Evolutionary conservation across 2,888 invertebrate species (phyloP), one percentile per base, ranked within the genome.

Genomic region (Holacanthella duospinosa): DNA sequence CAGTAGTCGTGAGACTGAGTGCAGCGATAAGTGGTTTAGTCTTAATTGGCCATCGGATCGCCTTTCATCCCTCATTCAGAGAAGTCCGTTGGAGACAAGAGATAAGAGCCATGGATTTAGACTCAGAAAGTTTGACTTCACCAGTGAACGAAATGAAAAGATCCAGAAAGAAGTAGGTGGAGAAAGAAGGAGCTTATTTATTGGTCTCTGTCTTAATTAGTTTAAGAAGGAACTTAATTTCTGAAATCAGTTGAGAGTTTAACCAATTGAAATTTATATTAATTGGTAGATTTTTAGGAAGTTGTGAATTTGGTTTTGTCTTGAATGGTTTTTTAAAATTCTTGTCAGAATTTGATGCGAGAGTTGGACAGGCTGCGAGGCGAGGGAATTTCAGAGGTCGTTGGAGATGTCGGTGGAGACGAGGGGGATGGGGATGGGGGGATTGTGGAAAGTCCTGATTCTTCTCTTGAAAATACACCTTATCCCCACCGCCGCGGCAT

Each of bases 401-500:
- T 29, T 26, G 55, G 25, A 16, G 55, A 26, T 12, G 25, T 55
- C 61, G 58, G n/a, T n/a, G n/a, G 60, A 44, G 66, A 62, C 61
- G 64, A 63, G 56, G 64, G 62, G 61, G 71, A 64, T 56, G 67
- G 64, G 63, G 60, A 66, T 54, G 63, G 62, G 53, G 60, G 62
- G 44, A 48, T 48, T 21, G 48, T 48, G 48, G 48, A 48, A 48
- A 62, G 57, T 44, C 60, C 65, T 61, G 55, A 62, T 60, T 59
- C 61, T 76, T 85, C 85, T 77, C 85, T 86, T 74, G 82, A 63
- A 28, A n/a, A 12, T 16, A 12, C 36, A 12, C 61, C 63, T n/a
- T 56, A 48, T 64, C 68, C 85, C 79, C 86, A 90, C 92, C 82
- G 89, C 82, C 76, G 81, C 69, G 70, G 68, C 67, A 69, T 67